Evolutionary conservation across 1,140 invertebrate genomes (phyloP), one percentile per base, ranked within the genome.

Genomic region (Olivierus martensii): DNA sequence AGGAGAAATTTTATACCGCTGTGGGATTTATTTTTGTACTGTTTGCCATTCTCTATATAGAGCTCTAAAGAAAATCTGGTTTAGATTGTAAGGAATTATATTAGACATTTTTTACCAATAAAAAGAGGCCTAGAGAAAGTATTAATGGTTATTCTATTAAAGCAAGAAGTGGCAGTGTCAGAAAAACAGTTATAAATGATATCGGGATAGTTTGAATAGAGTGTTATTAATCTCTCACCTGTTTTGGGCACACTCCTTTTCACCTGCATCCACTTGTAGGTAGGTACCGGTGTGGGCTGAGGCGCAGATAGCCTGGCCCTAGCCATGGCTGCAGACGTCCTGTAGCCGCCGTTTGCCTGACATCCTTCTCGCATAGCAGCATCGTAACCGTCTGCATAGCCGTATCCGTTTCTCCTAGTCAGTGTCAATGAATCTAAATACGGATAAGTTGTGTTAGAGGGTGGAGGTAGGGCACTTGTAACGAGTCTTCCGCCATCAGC

Each of bases 201-300:
- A 28, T 28, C 4, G 9, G 28, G 9, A 28, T 28, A 2, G 28
- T 28, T 28, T 28, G 28, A 28, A 28, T 28, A 28, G 28, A 28
- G 28, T 6, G 28, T 28, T 28, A 28, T 28, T 28, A 1, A 28
- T 28, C n/a, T 56, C 81, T 81, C 69, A 91, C 87, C 81, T 65
- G 88, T 87, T 72, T 93, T 94, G 3, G 89, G 88, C 56, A 90
- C 84, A 70, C 92, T 92, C 68, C 90, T 78, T 69, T 93, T 93
- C 61, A 93, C 3, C 74, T 93, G 89, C 90, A 94, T 94, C 90
- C 90, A 93, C 67, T 93, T 93, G 70, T 93, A 94, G 0, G 87
- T 92, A 10, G 52, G 44, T 44, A 43, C 22, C 3, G 56, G 50
- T 35, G 55, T 35, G n/a, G 53, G 22, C 5, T 55, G 51, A 18